A percentile compares a stretch with the other conserved stretches of the same genome.
Conservation (phyloP, 1,140 invertebrate species). For the Rhizoglyphus robini region DNA sequence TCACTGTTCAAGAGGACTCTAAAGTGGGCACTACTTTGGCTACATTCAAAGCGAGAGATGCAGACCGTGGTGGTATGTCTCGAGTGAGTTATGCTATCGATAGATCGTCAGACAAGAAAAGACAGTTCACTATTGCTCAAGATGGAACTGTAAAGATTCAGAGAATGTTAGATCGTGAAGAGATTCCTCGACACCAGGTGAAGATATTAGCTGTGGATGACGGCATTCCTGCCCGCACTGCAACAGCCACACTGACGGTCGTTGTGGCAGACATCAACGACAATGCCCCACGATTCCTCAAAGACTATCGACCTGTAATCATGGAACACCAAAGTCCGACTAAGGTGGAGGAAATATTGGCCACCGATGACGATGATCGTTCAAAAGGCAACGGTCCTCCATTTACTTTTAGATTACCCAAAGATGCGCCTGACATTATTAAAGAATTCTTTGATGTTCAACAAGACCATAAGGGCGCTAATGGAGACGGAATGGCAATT, state of each 20-base stretch:
- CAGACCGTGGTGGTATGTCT: slow-evolving; percentile 52
- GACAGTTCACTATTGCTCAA: slow-evolving; percentile 80
- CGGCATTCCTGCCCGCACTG: slow-evolving; percentile 67
- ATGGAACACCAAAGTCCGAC: slow-evolving; percentile 68
- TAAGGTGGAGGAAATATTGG: slow-evolving; percentile 81
- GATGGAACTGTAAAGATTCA: slow-evolving; percentile 77
- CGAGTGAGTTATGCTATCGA: slow-evolving; percentile 61
- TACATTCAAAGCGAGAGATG: slow-evolving; percentile 83
- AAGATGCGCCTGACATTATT: slow-evolving; percentile 78
- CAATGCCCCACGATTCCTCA: slow-evolving; percentile 44
- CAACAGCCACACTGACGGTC: slow-evolving; percentile 84
- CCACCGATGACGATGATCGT: slow-evolving; percentile 84
- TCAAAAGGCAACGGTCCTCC: slow-evolving; percentile 87
- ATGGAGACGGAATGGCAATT: slow-evolving; percentile 87
- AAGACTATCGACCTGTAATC: slow-evolving; percentile 80
- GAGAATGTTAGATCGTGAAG: slow-evolving; percentile 58
- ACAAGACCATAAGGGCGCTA: slow-evolving; percentile 54
- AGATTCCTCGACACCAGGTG: slow-evolving; percentile 74
- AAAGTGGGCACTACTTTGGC: slow-evolving; percentile 74
- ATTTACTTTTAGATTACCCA: slow-evolving; percentile 81
- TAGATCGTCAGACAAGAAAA: slow-evolving; percentile 68
- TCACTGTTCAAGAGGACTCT: slow-evolving; percentile 76
- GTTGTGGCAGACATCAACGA: slow-evolving; percentile 94
- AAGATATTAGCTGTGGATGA: slow-evolving; percentile 31
- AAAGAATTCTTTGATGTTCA: slow-evolving; percentile 77